A percentile compares a stretch with the other conserved stretches of the same genome.
These are phyloP conservation scores for Danio albolineatus DNA, from an alignment of 2,797 vertebrate genomes.

Conservation along the genomic window DNA sequence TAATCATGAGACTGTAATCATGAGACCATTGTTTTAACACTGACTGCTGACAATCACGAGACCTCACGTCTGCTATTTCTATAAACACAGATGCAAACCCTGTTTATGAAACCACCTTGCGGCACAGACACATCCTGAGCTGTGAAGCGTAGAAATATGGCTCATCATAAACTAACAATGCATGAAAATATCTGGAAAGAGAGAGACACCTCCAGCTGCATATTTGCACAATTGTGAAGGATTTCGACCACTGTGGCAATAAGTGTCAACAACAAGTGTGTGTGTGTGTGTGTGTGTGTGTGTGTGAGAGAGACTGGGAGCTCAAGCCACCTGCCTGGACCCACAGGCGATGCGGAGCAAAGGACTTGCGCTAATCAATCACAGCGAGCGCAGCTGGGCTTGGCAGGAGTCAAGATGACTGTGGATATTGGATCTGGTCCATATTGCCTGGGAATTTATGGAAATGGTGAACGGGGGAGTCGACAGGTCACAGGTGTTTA, in stretches of 20 bases:
- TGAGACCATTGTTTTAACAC: neutral
- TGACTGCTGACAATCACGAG: neutral
- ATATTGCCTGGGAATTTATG: constrained; percentile 55
- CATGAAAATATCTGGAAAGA: constrained; percentile 34
- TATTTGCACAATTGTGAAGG: constrained; percentile 15
- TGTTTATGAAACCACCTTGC: neutral
- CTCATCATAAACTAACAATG: constrained; percentile 30
- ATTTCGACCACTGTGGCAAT: constrained; percentile 35
- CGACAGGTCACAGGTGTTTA: constrained; percentile 57
- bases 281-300: constrained; percentile 10
- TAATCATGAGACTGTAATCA: no score
- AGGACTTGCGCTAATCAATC: constrained; percentile 60
- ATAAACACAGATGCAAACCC: neutral
- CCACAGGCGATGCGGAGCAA: constrained; percentile 34
- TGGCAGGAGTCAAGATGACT: constrained; percentile 56
- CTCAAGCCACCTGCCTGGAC: constrained; percentile 47
- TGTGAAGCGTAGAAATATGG: constrained; percentile 1
- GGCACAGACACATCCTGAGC: neutral
- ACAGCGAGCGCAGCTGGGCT: constrained; percentile 59
- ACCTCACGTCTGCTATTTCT: neutral
- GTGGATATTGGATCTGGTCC: constrained; percentile 63
- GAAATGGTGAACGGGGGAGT: constrained; percentile 42
- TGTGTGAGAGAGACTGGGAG: constrained; percentile 22
- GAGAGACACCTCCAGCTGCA: neutral
- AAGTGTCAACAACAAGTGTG: constrained; percentile 38